Evolutionary conservation across 2,113 vertebrate species (phyloP), one percentile per base, ranked within the genome.

Genomic region (Asarcornis scutulata): DNA sequence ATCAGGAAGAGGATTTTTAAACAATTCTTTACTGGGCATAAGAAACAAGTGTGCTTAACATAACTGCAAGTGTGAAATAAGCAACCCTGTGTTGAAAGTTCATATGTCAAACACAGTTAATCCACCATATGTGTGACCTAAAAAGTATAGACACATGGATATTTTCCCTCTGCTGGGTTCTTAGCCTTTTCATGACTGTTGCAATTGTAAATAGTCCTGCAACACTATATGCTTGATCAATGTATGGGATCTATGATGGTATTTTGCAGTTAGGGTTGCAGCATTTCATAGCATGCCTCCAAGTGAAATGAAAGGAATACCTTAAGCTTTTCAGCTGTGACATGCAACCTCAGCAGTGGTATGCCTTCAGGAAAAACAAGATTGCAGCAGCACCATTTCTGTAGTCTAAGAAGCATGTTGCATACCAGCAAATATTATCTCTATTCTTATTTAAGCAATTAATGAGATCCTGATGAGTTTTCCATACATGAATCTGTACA

Each of bases 181-280:
- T 95, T 83, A 88, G 88, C 56, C 73, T 91, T 95, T 95, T 93
- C 53, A n/a, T 69, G 62, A 32, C 50, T 86, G 60, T 40, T 82
- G 34, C 53, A 36, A 31, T 62, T 81, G 8, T 68, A 79, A 83
- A 60, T 72, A 82, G 69, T 14, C 83, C 64, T 20, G 93, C 93
- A 96, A 96, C 58, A 36, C 58, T 74, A 93, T 93, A 94, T 20
- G 46, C 56, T 94, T 89, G 83, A 96, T 94, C 23, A 0, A 4
- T 27, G 73, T n/a, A 75, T 88, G 92, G 44, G 72, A 85, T 95
- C 53, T 88, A 17, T 9, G 80, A 31, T 79, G 92, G 92, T 64
- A 92, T 95, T 96, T 96, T 92, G 62, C 83, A 88, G 92, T 84
- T 90, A 91, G 73, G 56, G 26, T 92, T 90, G 71, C 60, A 78